Percentiles rank a stretch among this genome's conserved stretches.
These are phyloP conservation scores for Colossoma macropomum DNA, from an alignment of 2,113 vertebrate genomes.

Conservation along the genomic window DNA sequence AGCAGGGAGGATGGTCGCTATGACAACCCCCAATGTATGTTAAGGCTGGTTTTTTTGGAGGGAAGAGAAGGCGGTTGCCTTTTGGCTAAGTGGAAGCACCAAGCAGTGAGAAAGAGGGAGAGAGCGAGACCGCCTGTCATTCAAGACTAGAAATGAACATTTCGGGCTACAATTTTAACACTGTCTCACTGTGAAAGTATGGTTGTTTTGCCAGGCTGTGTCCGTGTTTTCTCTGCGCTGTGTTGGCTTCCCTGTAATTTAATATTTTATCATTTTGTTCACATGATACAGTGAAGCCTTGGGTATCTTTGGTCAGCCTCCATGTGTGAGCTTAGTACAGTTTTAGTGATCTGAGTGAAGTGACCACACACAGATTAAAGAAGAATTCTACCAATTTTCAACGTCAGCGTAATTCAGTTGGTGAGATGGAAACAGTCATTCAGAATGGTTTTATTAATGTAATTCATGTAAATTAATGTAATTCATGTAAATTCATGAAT, in stretches of 20 bases:
- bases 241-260: background rate
- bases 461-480: too few species aligned
- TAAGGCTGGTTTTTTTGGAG: constrained; percentile 39
- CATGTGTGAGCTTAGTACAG: background rate
- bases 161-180: background rate
- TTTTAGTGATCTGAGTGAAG: background rate
- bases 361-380: background rate
- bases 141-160: background rate
- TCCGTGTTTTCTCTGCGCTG: background rate
- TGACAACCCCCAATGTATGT: constrained; percentile 75
- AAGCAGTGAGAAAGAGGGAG: constrained; percentile 38
- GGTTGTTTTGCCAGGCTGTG: background rate
- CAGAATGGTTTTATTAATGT: too few species aligned
- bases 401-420: too few species aligned
- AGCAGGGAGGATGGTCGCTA: constrained; percentile 73
- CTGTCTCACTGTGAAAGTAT: background rate
- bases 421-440: too few species aligned
- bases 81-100: constrained; percentile 63
- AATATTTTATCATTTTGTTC: background rate
- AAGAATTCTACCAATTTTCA: too few species aligned
- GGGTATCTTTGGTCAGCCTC: background rate
- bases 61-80: background rate
- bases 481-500: too few species aligned
- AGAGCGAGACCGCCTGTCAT: constrained; percentile 11
- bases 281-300: background rate